Percentiles rank a stretch among this genome's conserved stretches.
phyloP scores from a whole-genome alignment of 2,888 invertebrate genomes.

The Homarus gammarus region DNA sequence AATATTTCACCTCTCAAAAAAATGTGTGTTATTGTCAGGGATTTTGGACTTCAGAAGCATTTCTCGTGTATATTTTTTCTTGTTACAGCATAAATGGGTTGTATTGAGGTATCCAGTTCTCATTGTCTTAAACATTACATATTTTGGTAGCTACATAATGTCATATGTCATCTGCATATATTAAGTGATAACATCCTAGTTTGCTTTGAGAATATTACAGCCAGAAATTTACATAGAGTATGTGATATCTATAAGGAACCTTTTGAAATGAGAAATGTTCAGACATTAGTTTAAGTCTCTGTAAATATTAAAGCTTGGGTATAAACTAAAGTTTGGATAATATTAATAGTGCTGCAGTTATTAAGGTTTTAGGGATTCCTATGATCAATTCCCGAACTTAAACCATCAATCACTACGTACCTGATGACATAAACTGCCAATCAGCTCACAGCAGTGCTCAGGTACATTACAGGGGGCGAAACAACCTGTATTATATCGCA shows the following conservation, averaged over 20 bases:
- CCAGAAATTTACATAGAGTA: not conserved
- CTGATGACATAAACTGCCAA: constrained; percentile 33
- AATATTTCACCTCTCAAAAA: not conserved
- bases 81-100: constrained; percentile 24
- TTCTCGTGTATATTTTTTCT: constrained; percentile 29
- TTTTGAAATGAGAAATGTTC: not conserved
- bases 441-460: constrained; percentile 26
- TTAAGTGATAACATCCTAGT: not conserved
- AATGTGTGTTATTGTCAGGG: constrained; percentile 18
- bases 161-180: constrained; percentile 22
- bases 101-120: constrained; percentile 21
- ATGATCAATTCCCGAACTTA: not conserved
- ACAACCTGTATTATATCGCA: too few species aligned
- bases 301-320: not conserved
- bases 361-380: not conserved
- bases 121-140: constrained; percentile 16
- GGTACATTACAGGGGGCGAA: constrained; percentile 8
- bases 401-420: constrained; percentile 1
- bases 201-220: not conserved
- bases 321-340: not conserved
- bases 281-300: not conserved
- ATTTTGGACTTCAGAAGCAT: constrained; percentile 12
- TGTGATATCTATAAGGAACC: not conserved
- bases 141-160: constrained; percentile 14
- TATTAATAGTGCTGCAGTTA: not conserved